Evolutionary conservation across 92 coral and sea anemone species (phyloP), one percentile per base, ranked within the genome.

Genomic region (Actinostola sp.): DNA sequence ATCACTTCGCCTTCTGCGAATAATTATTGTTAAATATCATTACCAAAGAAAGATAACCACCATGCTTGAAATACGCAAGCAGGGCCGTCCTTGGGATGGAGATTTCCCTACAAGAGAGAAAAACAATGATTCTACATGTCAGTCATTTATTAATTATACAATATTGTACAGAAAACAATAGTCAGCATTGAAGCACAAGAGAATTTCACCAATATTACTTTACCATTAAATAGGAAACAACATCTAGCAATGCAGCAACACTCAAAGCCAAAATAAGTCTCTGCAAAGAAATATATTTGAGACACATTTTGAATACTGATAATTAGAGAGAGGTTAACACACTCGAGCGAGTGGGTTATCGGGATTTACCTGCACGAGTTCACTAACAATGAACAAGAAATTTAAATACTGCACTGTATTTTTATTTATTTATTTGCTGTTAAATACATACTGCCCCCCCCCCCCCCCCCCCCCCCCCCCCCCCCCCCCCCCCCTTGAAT

Each of bases 11-110:
- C 14, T 7, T 14, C 7, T 39, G 45, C 14, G 14, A 39, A 39
- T 39, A 7, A 39, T 7, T 39, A 39, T 39, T 39, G 45, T 39
- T 14, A 39, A 7, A 14, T 39, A 21, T 30, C 34, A 82, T 46
- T 79, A 94, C 98, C 95, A 78, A 82, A 88, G 67, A 88, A 88
- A n/a, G 94, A 88, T 49, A 94, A 79, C 77, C 89, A 86, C 92
- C 96, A 94, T 13, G 94, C 98, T 73, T 94, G 95, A 79, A 94
- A 94, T 38, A 82, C 79, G 54, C 98, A 94, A 1, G 50, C 64
- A 14, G 89, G 24, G 20, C 71, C 85, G 35, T 78, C 85, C 53
- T 87, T 75, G n/a, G 92, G 92, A 36, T 81, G 86, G 15, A 90
- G 86, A 49, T 86, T 92, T 59, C 92, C 89, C 98, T 94, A 26